Percentiles rank a stretch among this genome's conserved stretches.
Evolutionary conservation across 2,797 vertebrate species (phyloP).

Genomic region (Sebastes itinus): DNA sequence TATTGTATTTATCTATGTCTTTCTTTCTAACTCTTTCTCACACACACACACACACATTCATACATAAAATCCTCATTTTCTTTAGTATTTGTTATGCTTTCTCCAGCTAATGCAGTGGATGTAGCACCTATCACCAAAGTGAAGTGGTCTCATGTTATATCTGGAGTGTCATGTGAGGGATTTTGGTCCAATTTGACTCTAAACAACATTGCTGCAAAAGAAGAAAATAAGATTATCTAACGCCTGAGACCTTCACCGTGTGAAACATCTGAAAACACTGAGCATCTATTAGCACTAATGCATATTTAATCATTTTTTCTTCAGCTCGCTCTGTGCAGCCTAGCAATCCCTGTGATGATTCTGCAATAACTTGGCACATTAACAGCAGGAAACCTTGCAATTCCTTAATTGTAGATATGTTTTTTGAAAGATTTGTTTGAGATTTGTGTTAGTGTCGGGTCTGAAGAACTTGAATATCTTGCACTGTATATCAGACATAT

Average conservation of each 20-base stretch:
- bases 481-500: not conserved
- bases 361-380: conserved; percentile 17
- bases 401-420: conserved; percentile 26
- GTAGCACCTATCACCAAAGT: not conserved
- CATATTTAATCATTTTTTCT: conserved; percentile 37
- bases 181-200: not conserved
- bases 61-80: not conserved
- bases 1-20: not conserved
- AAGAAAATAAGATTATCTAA: conserved; percentile 15
- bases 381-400: conserved; percentile 8
- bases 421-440: not conserved
- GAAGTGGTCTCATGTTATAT: conserved; percentile 3
- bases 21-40: not conserved
- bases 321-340: conserved; percentile 9
- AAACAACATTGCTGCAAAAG: conserved; percentile 26
- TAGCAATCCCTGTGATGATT: conserved; percentile 12
- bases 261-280: conserved; percentile 28
- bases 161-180: not conserved
- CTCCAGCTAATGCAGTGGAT: not conserved
- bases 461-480: not conserved
- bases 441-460: not conserved
- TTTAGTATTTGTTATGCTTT: not conserved
- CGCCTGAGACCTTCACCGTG: conserved; percentile 10
- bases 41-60: no score
- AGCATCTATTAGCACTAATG: conserved; percentile 43